phyloP scores from a whole-genome alignment of 1,140 invertebrate species.

The Rhopalosiphum maidis region DNA sequence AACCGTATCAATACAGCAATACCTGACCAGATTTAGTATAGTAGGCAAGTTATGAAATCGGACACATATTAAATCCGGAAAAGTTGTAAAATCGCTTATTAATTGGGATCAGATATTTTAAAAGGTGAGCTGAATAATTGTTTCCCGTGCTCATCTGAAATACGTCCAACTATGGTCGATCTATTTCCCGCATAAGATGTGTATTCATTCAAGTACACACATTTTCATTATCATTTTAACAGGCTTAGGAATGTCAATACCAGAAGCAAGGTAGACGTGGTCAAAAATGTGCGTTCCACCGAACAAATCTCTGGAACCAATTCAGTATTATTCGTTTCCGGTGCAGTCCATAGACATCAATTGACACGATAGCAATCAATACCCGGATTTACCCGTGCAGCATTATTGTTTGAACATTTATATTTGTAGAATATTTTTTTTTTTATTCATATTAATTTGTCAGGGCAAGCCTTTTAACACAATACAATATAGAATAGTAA shows the following conservation, averaged over 20 bases:
- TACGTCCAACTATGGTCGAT: background rate
- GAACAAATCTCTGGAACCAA: too few species aligned
- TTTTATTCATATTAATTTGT: too few species aligned
- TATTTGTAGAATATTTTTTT: too few species aligned
- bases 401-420: background rate
- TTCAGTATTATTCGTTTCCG: background rate
- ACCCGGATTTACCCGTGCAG: background rate
- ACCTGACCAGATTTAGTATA: background rate
- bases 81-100: background rate
- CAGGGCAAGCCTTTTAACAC: too few species aligned
- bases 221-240: background rate
- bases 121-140: background rate
- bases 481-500: too few species aligned
- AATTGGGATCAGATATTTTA: background rate
- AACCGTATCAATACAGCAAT: background rate
- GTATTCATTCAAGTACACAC: background rate
- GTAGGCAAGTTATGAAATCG: background rate
- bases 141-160: background rate
- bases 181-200: background rate
- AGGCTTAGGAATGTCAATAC: background rate
- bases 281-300: background rate
- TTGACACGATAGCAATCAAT: background rate
- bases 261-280: background rate
- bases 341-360: background rate
- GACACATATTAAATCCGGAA: background rate